Base-by-base conservation (phyloP, 2,888 invertebrate genomes). In the Mystacides longicornis region DNA sequence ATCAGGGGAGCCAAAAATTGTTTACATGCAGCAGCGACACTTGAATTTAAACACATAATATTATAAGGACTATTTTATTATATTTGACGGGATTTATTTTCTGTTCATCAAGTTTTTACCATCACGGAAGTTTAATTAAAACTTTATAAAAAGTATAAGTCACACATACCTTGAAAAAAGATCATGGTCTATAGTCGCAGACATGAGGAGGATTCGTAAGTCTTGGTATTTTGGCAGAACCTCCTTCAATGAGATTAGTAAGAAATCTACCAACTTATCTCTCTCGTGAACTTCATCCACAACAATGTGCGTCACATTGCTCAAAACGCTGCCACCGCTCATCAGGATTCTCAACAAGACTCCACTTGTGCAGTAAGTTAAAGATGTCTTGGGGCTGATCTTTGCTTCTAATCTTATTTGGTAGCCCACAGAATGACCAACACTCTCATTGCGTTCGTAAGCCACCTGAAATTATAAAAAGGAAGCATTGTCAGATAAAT, bases 271-370 rank as follows among this genome's bases (percentile, higher is more conserved):
- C 68, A 92, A 87, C 66, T 90, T 83, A 71, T 96, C 95, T 0
- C 97, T 81, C 69, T 97, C 97, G 71, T 98, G 98, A 23, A 97
- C 87, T 73, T 98, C 98, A 71, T 98, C 98, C 65, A 96, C 83
- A 51, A 92, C 83, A 45, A 92, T 76, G 69, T 97, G 97, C 0
- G 93, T 91, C 49, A 93, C 83, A 16, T 85, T 71, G 4, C 80
- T 76, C 14, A 91, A 74, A 2, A 84, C 79, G 5, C 78, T 74
- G 61, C 87, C 87, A 2, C 89, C 88, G 2, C 83, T 83, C 86
- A 95, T 92, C 55, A 98, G 75, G 0, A 91, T 93, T 51, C 96
- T 77, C 57, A 98, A 76, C 57, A 95, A 77, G 2, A 95, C 89
- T 0, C 94, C 93, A 67, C 87, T 90, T n/a, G 95, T 95, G 67